These are phyloP conservation scores for Acanthoscelides obtectus DNA, from an alignment of 2,888 invertebrate genomes.

Conservation along the genomic window DNA sequence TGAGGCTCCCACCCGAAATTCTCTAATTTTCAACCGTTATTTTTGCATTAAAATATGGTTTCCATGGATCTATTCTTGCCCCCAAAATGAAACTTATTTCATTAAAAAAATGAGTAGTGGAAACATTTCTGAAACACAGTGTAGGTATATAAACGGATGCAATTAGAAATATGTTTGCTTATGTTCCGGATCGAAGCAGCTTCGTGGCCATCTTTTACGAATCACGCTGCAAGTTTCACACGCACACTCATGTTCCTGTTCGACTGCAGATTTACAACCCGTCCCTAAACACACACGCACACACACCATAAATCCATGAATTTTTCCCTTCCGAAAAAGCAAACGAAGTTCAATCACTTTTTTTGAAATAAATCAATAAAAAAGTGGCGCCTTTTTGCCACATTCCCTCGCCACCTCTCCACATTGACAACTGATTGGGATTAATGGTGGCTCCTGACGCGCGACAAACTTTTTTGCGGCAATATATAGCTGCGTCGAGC, in stretches of 20 bases:
- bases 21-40: too few species aligned
- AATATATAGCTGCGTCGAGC: neutral
- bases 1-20: too few species aligned
- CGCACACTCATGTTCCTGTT: neutral
- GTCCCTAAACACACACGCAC: neutral
- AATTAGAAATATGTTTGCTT: too few species aligned
- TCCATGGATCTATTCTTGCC: too few species aligned
- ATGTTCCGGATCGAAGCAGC: too few species aligned
- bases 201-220: neutral
- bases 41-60: too few species aligned
- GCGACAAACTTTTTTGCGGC: neutral
- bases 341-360: neutral
- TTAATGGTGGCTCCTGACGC: neutral
- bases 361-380: neutral
- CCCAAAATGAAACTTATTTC: too few species aligned
- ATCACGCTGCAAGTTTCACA: neutral
- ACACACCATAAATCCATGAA: neutral
- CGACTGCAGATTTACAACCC: neutral
- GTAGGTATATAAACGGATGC: too few species aligned
- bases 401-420: neutral
- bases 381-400: neutral
- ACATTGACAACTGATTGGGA: neutral
- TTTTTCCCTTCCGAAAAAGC: neutral
- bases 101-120: too few species aligned
- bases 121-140: too few species aligned